Evolutionary conservation across 1,140 invertebrate genomes (phyloP).

Genomic region (Zaprionus davidi): DNA sequence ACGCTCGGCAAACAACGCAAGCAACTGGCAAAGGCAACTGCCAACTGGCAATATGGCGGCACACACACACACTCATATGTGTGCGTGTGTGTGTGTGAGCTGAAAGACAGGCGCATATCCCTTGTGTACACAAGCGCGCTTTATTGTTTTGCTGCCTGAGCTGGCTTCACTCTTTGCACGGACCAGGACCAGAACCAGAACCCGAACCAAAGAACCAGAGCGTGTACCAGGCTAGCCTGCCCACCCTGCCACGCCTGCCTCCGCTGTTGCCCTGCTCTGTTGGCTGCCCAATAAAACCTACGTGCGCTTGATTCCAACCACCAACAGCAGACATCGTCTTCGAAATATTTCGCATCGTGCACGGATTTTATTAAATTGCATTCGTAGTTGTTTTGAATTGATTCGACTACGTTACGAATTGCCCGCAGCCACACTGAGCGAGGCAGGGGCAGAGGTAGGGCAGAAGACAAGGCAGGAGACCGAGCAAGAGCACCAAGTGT

Average conservation of each 20-base stretch:
- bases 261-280: neutral
- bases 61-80: constrained; percentile 44
- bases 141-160: constrained; percentile 79
- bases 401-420: constrained; percentile 72
- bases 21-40: constrained; percentile 11
- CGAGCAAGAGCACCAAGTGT: neutral
- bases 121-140: constrained; percentile 83
- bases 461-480: neutral
- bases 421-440: constrained; percentile 54
- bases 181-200: neutral
- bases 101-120: constrained; percentile 78
- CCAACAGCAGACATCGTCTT: constrained; percentile 55
- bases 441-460: neutral
- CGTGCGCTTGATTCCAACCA: constrained; percentile 22
- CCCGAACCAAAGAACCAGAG: constrained; percentile 16
- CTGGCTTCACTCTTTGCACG: constrained; percentile 69
- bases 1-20: constrained; percentile 78
- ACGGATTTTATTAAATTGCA: constrained; percentile 84
- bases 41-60: constrained; percentile 72
- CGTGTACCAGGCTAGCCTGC: constrained; percentile 6
- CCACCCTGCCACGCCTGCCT: neutral
- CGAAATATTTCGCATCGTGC: constrained; percentile 69
- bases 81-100: constrained; percentile 26
- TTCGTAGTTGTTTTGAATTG: constrained; percentile 84
- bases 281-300: constrained; percentile 33